phyloP scores from a whole-genome alignment of 2,797 vertebrate species.

The Holocentrus rufus region DNA sequence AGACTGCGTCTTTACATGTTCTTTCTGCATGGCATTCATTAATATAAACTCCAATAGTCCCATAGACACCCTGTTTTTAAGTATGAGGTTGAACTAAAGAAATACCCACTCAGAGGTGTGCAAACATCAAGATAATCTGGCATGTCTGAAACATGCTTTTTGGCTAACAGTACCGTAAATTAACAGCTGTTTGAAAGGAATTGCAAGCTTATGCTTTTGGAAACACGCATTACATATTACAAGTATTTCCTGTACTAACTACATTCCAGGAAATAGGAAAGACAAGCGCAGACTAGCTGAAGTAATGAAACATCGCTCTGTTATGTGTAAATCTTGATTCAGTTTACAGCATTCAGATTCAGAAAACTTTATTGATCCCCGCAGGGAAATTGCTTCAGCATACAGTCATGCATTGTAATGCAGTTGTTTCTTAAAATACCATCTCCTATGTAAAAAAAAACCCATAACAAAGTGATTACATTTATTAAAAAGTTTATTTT shows the following conservation, averaged over 20 bases:
- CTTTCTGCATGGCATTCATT: background rate
- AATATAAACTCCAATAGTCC: background rate
- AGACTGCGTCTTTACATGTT: background rate
- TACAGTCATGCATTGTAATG: background rate
- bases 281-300: too few relatives aligned
- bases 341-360: too few relatives aligned
- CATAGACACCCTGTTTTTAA: constrained; percentile 18
- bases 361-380: too few relatives aligned
- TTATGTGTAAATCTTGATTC: background rate
- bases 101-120: background rate
- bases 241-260: background rate
- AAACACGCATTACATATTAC: background rate
- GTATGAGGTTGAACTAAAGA: background rate
- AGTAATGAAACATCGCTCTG: too few relatives aligned
- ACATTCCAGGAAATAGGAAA: background rate
- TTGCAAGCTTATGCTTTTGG: background rate
- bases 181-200: background rate
- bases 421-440: background rate
- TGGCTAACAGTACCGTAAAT: background rate
- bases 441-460: background rate
- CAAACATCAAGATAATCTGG: background rate
- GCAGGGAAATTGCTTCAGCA: too few relatives aligned
- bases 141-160: background rate
- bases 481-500: constrained; percentile 68
- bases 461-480: constrained; percentile 9